These are phyloP conservation scores for Melanostigma gelatinosum DNA, from an alignment of 2,113 vertebrate species.

Conservation along the genomic window DNA sequence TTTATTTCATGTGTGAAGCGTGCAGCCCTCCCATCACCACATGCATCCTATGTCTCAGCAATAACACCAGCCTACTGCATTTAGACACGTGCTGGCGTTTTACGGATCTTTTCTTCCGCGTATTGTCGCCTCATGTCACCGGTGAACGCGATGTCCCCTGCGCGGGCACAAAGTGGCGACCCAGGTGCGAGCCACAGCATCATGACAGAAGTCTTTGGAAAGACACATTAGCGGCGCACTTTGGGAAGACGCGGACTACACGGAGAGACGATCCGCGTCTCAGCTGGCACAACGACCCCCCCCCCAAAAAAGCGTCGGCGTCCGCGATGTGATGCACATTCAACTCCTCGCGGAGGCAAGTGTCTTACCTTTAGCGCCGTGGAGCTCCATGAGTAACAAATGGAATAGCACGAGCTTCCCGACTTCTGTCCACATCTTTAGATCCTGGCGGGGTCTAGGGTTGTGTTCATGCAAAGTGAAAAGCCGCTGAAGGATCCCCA, in stretches of 20 bases:
- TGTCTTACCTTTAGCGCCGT: slow-evolving; percentile 74
- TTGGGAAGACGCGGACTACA: neutral
- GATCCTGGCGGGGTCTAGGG: slow-evolving; percentile 49
- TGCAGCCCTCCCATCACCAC: slow-evolving; percentile 11
- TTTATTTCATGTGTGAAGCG: neutral
- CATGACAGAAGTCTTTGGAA: neutral
- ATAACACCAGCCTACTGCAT: slow-evolving; percentile 4
- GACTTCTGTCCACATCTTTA: slow-evolving; percentile 82
- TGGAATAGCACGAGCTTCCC: slow-evolving; percentile 81
- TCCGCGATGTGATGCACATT: slow-evolving; percentile 25
- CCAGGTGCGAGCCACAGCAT: slow-evolving; percentile 4
- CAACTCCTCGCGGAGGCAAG: slow-evolving; percentile 15
- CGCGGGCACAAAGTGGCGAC: neutral
- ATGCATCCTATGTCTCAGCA: neutral
- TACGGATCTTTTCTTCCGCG: slow-evolving; percentile 31
- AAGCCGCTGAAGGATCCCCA: slow-evolving; percentile 47
- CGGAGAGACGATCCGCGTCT: neutral
- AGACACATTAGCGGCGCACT: neutral
- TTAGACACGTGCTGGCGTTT: slow-evolving; percentile 47
- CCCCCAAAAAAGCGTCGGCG: neutral
- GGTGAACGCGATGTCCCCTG: neutral
- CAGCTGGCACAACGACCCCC: neutral
- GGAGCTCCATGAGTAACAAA: slow-evolving; percentile 80
- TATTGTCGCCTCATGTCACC: slow-evolving; percentile 50
- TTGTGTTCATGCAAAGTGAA: slow-evolving; percentile 59